Conservation (phyloP, 2,113 vertebrate species). For the Istiophorus platypterus region DNA sequence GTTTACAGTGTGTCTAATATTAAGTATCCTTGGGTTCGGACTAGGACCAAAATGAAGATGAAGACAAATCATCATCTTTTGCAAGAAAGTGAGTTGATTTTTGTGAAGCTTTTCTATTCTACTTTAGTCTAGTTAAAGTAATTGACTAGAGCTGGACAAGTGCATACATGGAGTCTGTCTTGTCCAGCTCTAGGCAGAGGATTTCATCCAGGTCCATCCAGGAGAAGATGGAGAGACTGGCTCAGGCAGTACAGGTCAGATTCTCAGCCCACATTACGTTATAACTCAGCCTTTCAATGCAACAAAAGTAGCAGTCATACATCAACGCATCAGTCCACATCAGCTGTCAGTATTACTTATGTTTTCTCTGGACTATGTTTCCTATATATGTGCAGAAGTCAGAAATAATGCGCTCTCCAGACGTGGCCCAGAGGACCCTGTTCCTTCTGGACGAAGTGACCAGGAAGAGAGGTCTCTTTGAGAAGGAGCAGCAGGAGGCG, state of each 20-base stretch:
- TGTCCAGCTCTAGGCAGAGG: conserved; percentile 86
- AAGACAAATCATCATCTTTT: conserved; percentile 75
- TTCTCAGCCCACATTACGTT: neutral
- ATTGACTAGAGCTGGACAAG: neutral
- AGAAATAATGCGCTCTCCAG: conserved; percentile 74
- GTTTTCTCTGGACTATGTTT: neutral
- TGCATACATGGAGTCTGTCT: neutral
- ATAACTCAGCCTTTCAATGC: neutral
- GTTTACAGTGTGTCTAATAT: neutral
- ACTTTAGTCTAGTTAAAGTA: neutral
- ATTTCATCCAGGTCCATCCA: conserved; percentile 87
- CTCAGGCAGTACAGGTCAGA: conserved; percentile 89
- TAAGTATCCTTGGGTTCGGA: conserved; percentile 29
- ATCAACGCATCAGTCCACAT: neutral
- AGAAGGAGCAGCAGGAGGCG: conserved; percentile 78
- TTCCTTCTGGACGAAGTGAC: conserved; percentile 88
- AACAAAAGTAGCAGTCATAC: neutral
- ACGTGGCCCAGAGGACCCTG: conserved; percentile 82
- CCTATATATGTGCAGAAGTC: conserved; percentile 83
- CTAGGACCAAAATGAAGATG: conserved; percentile 72
- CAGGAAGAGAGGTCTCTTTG: conserved; percentile 92
- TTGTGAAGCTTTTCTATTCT: too few relatives aligned
- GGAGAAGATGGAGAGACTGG: conserved; percentile 92
- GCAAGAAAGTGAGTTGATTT: conserved; percentile 80
- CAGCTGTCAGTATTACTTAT: accelerated